A percentile compares a stretch with the other conserved stretches of the same genome.
phyloP scores from a whole-genome alignment of 2,113 vertebrate genomes.

The Phocoena phocoena region DNA sequence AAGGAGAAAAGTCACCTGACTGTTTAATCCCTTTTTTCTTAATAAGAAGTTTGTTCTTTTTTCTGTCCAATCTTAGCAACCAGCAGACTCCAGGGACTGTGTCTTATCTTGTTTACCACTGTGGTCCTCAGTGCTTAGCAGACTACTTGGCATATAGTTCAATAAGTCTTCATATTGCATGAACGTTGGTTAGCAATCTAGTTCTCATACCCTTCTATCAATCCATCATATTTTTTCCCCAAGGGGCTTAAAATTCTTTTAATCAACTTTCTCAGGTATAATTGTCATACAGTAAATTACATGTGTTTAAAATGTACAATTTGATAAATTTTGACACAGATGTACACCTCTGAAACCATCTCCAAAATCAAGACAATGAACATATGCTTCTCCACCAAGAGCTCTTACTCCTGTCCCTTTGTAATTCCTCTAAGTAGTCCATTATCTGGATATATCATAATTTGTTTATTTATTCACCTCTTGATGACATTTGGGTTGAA shows the following conservation, averaged over 20 bases:
- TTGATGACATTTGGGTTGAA: no score
- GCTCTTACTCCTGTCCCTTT: neutral
- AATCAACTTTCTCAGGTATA: no score
- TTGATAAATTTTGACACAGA: neutral
- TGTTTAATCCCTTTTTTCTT: slow-evolving; percentile 64
- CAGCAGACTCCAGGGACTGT: slow-evolving; percentile 49
- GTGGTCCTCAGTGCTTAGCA: neutral
- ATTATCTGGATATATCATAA: no score
- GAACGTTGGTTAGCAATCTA: slow-evolving; percentile 22
- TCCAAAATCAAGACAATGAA: neutral
- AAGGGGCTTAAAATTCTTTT: no score
- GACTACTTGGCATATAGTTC: neutral
- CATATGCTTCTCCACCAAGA: neutral
- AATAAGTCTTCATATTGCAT: slow-evolving; percentile 1
- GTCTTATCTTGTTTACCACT: slow-evolving; percentile 63
- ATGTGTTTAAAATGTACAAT: no score
- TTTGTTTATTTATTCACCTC: no score
- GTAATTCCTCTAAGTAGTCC: no score
- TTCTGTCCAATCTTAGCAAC: slow-evolving; percentile 57
- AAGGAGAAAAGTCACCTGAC: slow-evolving; percentile 66
- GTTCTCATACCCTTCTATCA: slow-evolving; percentile 6
- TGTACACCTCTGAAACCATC: neutral
- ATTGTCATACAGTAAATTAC: no score
- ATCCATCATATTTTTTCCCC: neutral
- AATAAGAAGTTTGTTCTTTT: slow-evolving; percentile 61